A percentile compares a stretch with the other conserved stretches of the same genome.
Conservation (phyloP, 2,888 invertebrate genomes). For the Lobophora halterata region DNA sequence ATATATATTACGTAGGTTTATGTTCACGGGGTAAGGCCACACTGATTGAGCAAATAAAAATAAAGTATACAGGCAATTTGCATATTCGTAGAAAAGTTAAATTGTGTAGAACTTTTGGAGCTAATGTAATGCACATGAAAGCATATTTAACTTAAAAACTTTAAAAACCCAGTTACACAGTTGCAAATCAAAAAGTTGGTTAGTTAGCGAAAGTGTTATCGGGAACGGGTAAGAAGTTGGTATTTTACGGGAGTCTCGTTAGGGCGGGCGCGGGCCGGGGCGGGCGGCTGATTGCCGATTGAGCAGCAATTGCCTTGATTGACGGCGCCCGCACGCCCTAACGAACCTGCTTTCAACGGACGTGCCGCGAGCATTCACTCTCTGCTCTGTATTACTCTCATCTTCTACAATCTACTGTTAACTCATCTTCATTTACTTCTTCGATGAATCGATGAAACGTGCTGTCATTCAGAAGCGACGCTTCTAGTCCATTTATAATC, state of each 20-base stretch:
- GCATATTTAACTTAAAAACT: constrained; percentile 1
- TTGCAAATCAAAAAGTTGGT: constrained; percentile 45
- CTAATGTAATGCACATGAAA: background rate
- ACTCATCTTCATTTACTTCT: too few species aligned
- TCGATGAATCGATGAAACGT: too few species aligned
- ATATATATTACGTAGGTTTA: background rate
- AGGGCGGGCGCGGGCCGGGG: constrained; percentile 44
- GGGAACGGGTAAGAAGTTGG: constrained; percentile 66
- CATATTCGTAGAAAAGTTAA: too few species aligned
- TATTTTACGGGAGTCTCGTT: constrained; percentile 66
- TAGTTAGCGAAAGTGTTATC: constrained; percentile 50
- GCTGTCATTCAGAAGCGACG: too few species aligned
- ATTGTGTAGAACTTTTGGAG: too few species aligned
- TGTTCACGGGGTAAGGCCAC: too few species aligned
- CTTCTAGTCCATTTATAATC: too few species aligned
- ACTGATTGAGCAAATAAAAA: too few species aligned
- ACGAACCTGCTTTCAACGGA: constrained; percentile 78
- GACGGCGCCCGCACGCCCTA: constrained; percentile 72
- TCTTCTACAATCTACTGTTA: constrained; percentile 9
- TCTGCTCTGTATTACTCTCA: constrained; percentile 17
- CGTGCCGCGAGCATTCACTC: constrained; percentile 41
- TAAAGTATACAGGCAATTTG: too few species aligned
- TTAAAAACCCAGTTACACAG: constrained; percentile 24
- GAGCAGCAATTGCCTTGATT: constrained; percentile 81
- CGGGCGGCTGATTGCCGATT: constrained; percentile 77